Conservation (phyloP, 1,140 invertebrate genomes). For the Lepidurus packardi region DNA sequence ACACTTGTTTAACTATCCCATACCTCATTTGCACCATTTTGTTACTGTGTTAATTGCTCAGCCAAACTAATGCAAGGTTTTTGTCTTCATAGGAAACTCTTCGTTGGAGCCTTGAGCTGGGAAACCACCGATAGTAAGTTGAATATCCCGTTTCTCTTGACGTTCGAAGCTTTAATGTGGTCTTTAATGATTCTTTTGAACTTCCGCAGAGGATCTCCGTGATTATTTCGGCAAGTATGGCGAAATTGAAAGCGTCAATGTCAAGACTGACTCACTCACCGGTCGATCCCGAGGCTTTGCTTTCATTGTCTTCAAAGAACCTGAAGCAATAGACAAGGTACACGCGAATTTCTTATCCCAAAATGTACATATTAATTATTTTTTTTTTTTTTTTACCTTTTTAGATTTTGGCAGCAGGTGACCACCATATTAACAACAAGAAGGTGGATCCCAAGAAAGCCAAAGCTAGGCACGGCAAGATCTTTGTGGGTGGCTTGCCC, state of each 20-base stretch:
- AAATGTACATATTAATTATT: constrained; percentile 28
- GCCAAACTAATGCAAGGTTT: neutral
- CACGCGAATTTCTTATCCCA: constrained; percentile 31
- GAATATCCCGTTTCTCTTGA: constrained; percentile 37
- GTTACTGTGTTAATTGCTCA: neutral
- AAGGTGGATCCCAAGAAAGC: constrained; percentile 93
- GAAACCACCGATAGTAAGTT: constrained; percentile 94
- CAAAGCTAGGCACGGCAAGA: constrained; percentile 85
- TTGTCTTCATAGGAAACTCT: constrained; percentile 73
- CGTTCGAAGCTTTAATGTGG: constrained; percentile 26
- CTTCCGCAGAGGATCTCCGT: constrained; percentile 78
- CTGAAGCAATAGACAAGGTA: constrained; percentile 85
- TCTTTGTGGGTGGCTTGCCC: constrained; percentile 88
- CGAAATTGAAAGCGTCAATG: constrained; percentile 87
- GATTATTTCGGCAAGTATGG: constrained; percentile 85
- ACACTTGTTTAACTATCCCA: neutral
- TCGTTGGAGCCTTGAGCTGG: constrained; percentile 95
- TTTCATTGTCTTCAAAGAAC: constrained; percentile 86
- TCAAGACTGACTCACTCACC: constrained; percentile 85
- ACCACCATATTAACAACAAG: constrained; percentile 87
- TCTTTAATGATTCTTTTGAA: constrained; percentile 35
- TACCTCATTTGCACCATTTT: neutral
- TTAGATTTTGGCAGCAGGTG: constrained; percentile 66
- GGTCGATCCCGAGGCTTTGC: constrained; percentile 86
- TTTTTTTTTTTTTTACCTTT: neutral